These are phyloP conservation scores for Corythornis madagascariensis DNA, from an alignment of 2,113 vertebrate species.

Conservation along the genomic window DNA sequence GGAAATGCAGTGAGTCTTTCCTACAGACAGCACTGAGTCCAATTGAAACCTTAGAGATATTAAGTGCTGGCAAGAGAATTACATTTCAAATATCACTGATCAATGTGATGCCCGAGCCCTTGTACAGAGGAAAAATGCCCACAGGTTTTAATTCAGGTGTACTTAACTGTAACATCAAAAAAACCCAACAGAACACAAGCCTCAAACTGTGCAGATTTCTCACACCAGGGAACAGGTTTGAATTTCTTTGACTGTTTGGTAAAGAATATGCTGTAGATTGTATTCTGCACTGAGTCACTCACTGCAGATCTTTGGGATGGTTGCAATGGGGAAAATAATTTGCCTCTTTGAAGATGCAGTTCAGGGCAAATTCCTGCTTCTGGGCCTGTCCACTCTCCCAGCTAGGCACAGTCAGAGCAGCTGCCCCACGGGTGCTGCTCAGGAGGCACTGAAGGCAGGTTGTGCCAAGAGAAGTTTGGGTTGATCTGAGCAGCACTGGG, in stretches of 20 bases:
- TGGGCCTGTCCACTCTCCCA: background rate
- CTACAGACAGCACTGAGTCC: background rate
- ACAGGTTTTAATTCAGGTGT: background rate
- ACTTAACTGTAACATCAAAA: background rate
- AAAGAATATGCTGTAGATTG: background rate
- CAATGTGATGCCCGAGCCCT: background rate
- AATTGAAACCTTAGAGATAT: background rate
- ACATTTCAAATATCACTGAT: background rate
- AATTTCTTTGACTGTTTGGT: background rate
- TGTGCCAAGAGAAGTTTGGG: background rate
- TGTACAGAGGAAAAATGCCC: background rate
- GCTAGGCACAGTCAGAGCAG: background rate
- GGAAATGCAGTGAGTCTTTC: background rate
- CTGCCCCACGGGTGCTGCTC: background rate
- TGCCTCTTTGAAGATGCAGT: background rate
- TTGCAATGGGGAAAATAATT: background rate
- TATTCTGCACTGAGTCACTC: background rate
- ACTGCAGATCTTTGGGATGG: background rate
- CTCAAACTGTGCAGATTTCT: background rate
- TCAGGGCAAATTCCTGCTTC: background rate
- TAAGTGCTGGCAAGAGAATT: background rate
- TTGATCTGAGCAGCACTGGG: background rate
- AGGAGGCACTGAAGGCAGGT: background rate
- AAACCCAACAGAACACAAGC: background rate
- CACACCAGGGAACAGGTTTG: background rate